Conservation (phyloP, 2,797 vertebrate genomes). For the Lerista edwardsae region DNA sequence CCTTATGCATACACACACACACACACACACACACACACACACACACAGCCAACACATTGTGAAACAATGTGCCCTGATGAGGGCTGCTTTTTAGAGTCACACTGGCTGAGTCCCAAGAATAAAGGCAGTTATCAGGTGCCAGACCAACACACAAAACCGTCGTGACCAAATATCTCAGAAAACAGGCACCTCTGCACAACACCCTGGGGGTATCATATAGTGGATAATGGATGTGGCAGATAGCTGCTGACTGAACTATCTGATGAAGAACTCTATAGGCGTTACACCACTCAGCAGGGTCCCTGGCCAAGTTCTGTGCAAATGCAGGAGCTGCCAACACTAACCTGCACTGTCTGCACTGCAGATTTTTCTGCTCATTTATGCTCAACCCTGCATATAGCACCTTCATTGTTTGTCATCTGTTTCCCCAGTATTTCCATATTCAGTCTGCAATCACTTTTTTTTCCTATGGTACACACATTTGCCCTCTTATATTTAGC, state of each 20-base stretch:
- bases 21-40: background rate
- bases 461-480: background rate
- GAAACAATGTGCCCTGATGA: background rate
- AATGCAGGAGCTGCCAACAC: background rate
- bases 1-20: background rate
- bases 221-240: background rate
- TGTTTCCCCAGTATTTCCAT: background rate
- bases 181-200: background rate
- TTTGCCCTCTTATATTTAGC: too few relatives aligned
- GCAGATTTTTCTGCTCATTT: background rate
- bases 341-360: background rate
- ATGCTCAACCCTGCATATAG: background rate
- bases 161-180: background rate
- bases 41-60: too few relatives aligned
- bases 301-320: background rate
- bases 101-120: background rate
- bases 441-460: background rate
- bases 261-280: background rate
- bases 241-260: background rate
- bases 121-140: background rate
- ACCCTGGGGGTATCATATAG: background rate
- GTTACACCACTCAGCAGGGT: background rate
- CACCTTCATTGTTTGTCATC: background rate
- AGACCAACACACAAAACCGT: background rate
- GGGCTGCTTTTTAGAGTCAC: background rate